These are phyloP conservation scores for Anguilla anguilla DNA, from an alignment of 2,797 vertebrate genomes.

Conservation along the genomic window DNA sequence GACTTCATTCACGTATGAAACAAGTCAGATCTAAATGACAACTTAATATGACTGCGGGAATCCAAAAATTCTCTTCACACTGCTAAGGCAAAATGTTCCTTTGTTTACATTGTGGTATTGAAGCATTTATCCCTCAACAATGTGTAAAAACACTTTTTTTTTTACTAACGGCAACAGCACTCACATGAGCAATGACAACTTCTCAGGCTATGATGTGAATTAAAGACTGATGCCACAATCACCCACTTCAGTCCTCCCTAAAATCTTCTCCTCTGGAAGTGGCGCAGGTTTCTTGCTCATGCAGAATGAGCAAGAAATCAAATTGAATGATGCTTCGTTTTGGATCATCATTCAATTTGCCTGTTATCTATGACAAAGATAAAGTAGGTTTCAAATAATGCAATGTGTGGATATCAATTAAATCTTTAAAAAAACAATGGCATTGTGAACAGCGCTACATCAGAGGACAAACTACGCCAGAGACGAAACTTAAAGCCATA, in stretches of 20 bases:
- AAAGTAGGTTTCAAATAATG: conserved; percentile 23
- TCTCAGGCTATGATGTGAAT: no score
- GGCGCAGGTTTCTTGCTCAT: no score
- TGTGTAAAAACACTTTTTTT: no score
- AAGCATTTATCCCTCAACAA: background rate
- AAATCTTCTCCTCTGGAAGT: no score
- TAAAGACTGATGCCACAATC: no score
- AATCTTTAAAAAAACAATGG: conserved; percentile 7
- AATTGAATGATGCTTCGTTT: background rate
- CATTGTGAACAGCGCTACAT: background rate
- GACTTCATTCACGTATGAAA: no score
- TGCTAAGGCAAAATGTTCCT: background rate
- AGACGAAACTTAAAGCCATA: background rate
- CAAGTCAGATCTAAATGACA: no score
- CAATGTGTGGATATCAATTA: background rate
- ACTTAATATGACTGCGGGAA: no score
- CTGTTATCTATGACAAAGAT: background rate
- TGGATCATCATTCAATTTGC: background rate
- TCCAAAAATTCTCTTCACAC: background rate
- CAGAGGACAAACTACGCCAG: background rate
- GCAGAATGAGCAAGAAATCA: no score
- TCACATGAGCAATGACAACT: no score
- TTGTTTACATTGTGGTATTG: background rate
- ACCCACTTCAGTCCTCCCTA: no score
- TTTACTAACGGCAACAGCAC: no score